Base-by-base conservation (phyloP, 2,797 vertebrate genomes). In the Mycteria americana region DNA sequence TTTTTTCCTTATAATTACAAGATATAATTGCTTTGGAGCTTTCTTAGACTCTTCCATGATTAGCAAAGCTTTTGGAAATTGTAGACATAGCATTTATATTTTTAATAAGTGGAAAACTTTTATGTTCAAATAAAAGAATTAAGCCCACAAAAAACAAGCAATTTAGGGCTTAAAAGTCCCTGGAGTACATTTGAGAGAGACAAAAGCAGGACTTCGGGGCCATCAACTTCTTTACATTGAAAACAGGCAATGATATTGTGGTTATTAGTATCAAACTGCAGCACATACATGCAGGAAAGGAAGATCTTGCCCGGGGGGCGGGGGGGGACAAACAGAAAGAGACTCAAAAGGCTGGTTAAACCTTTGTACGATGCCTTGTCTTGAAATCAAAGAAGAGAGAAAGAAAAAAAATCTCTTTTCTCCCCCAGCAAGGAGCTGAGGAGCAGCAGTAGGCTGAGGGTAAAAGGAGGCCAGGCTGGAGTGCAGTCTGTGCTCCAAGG, bases 1-100 rank as follows among this genome's bases (percentile, higher is more conserved):
- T 96, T 96, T 98, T 94, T 97, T 97, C 93, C 90, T 93, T 95
- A 95, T 98, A 98, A 98, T 98, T 98, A 97, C 73, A 96, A 97
- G 95, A 97, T 97, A 97, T 97, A 98, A 98, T 98, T 98, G 93
- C 94, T 97, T 97, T 92, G 80, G 93, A 94, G 88, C 74, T 97
- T 98, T 97, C 94, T 96, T 93, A 97, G 97, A 96, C 96, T 88
- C 92, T 97, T 96, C 74, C 88, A 95, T 96, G 92, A 97, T 97
- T 98, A 98, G 64, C 53, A 85, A 97, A 97, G 88, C 91, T 96
- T 97, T 96, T 95, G 67, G 92, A 97, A 97, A 96, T 93, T 91
- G 92, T 77, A 95, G 89, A 94, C 73, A 97, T 81, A 92, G 90
- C 77, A 96, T 97, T 97, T 97, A 74, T 97, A 95, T 97, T 96